phyloP scores from a whole-genome alignment of 2,888 invertebrate genomes.

The Alsophila aescularia region DNA sequence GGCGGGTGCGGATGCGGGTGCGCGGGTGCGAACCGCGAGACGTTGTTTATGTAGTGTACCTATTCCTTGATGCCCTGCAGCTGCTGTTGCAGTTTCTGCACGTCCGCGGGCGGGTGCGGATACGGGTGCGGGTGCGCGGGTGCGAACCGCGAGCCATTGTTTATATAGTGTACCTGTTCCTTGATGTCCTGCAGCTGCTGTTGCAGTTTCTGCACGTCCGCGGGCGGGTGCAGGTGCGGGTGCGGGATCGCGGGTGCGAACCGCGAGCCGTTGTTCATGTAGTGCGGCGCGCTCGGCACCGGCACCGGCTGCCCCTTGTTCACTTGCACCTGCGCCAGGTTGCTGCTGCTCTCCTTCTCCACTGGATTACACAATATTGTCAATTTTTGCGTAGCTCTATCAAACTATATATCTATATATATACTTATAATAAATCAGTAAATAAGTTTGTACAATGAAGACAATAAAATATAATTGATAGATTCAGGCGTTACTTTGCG shows the following conservation, averaged over 20 bases:
- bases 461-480: no score
- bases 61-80: constrained; percentile 99
- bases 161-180: constrained; percentile 89
- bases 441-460: no score
- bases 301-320: constrained; percentile 79
- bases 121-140: no score
- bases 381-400: no score
- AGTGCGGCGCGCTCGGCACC: constrained; percentile 73
- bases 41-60: constrained; percentile 73
- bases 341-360: constrained; percentile 68
- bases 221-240: constrained; percentile 47
- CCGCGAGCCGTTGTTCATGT: constrained; percentile 76
- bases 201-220: constrained; percentile 90
- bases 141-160: no score
- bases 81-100: no score
- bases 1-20: no score
- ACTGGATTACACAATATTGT: constrained; percentile 51
- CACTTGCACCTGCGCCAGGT: constrained; percentile 75
- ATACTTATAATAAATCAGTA: no score
- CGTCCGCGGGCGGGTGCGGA: no score
- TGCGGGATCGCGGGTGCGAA: constrained; percentile 41
- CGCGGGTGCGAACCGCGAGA: no score
- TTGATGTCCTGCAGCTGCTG: constrained; percentile 97
- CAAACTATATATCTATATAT: no score
- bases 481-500: no score